phyloP scores from a whole-genome alignment of 2,888 invertebrate species.

The Teinopalpus imperialis region DNA sequence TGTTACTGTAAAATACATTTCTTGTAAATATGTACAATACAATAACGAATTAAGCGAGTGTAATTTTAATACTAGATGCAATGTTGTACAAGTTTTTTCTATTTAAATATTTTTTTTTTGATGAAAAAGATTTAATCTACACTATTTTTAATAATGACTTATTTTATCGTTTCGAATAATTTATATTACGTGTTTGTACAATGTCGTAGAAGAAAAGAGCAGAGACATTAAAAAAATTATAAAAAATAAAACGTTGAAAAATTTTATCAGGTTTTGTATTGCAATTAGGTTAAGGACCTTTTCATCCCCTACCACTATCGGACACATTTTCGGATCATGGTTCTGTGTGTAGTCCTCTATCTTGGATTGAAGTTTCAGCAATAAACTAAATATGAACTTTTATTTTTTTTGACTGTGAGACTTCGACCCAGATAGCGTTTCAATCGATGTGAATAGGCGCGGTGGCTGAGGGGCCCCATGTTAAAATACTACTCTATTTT shows the following conservation, averaged over 20 bases:
- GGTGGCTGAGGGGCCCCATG: slow-evolving; percentile 70
- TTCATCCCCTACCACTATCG: slow-evolving; percentile 58
- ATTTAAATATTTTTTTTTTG: slow-evolving; percentile 69
- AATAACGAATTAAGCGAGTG: slow-evolving; percentile 69
- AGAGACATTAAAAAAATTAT: slow-evolving; percentile 77
- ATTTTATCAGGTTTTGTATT: slow-evolving; percentile 69
- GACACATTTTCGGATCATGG: slow-evolving; percentile 55
- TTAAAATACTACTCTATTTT: slow-evolving; percentile 59
- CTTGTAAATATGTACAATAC: slow-evolving; percentile 80
- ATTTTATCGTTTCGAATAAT: slow-evolving; percentile 81
- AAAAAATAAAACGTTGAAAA: slow-evolving; percentile 79
- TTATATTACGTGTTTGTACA: slow-evolving; percentile 79
- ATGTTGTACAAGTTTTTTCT: slow-evolving; percentile 77
- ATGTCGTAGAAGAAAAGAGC: slow-evolving; percentile 72
- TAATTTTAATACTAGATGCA: slow-evolving; percentile 77
- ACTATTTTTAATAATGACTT: slow-evolving; percentile 78
- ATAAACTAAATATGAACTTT: not conserved
- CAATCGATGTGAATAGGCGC: slow-evolving; percentile 60
- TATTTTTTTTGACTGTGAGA: slow-evolving; percentile 32
- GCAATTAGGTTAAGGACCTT: slow-evolving; percentile 50
- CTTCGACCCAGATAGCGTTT: slow-evolving; percentile 49
- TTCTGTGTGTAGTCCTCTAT: slow-evolving; percentile 56
- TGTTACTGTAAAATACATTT: slow-evolving; percentile 79
- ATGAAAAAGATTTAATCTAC: slow-evolving; percentile 77
- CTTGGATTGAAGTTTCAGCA: slow-evolving; percentile 51